Base-by-base conservation (phyloP, 2,797 vertebrate genomes). In the Anas georgica region DNA sequence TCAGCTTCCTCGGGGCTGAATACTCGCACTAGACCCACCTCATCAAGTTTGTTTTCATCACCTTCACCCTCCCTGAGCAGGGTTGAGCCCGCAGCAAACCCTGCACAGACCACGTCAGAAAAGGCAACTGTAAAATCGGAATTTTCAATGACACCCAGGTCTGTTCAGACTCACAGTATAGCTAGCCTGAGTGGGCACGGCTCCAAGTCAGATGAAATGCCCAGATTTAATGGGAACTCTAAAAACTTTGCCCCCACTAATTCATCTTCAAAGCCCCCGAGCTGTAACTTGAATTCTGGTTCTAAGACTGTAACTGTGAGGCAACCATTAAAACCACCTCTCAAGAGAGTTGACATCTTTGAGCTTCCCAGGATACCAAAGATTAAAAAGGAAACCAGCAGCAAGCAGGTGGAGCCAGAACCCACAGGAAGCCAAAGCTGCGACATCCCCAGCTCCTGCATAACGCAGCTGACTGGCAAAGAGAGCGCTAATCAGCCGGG, bases 361-460 rank as follows among this genome's bases (percentile, higher is more conserved):
- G 98, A 98, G 86, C 98, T 99, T 82, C 99, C 99, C 69, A 98
- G 98, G 96, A 99, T 99, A 98, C 99, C 99, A 97, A 99, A 99
- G 98, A 98, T 99, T 95, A 99, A 98, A 96, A 98, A 97, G 85
- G 98, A 98, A 85, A 91, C 94, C 59, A 56, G 79, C 64, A 83
- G 81, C 41, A 86, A 92, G 26, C 88, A 41, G 18, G 39, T 41
- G n/a, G 97, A 95, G 22, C n/a, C 72, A 0, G 91, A 87, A 52
- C 86, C 97, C 0, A 0, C 90, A 11, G 90, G 76, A 4, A 95
- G 89, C 45, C 94, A 87, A 90, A 96, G 64, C 8, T 86, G 74
- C 4, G 95, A 97, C 60, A 94, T 98, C 73, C 98, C 98, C 69
- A 98, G 97, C 63, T 98, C 96, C 9, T 98, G 98, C 83, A 96